phyloP scores from a whole-genome alignment of 2,113 vertebrate species.

The Madoqua kirkii region DNA sequence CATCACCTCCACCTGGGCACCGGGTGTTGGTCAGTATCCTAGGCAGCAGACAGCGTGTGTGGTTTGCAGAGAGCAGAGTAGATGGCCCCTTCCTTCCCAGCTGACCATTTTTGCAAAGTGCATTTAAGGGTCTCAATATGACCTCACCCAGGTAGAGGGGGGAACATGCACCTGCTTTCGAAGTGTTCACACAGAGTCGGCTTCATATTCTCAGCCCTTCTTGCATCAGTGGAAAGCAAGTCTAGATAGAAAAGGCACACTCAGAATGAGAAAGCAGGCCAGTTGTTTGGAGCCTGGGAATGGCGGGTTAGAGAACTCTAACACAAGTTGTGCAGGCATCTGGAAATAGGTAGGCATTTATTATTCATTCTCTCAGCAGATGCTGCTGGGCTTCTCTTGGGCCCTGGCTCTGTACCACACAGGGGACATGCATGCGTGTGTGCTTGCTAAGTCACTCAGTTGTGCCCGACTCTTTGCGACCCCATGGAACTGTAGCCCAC shows the following conservation, averaged over 20 bases:
- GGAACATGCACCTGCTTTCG: not conserved
- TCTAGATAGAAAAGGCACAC: not conserved
- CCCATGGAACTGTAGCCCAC: not conserved
- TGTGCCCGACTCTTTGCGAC: not conserved
- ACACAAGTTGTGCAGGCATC: not conserved
- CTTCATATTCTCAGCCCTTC: not conserved
- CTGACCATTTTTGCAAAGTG: not conserved
- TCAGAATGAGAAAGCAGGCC: not conserved
- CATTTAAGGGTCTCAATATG: not conserved
- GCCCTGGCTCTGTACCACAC: accelerated
- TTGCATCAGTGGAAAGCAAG: not conserved
- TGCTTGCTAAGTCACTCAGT: not conserved
- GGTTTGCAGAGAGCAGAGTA: not conserved
- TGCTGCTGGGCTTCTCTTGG: not conserved
- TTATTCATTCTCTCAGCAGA: not conserved
- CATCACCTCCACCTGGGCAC: not conserved
- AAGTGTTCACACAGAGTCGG: not conserved
- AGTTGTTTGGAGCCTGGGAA: not conserved
- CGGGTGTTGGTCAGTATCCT: not conserved
- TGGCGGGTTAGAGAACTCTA: not conserved
- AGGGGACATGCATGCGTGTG: not conserved
- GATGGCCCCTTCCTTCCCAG: not conserved
- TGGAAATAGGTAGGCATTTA: not conserved
- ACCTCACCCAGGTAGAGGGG: not conserved
- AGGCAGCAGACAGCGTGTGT: accelerated